Percentiles rank a stretch among this genome's conserved stretches.
Conservation (phyloP, 2,797 vertebrate genomes). For the Margarornis squamiger region DNA sequence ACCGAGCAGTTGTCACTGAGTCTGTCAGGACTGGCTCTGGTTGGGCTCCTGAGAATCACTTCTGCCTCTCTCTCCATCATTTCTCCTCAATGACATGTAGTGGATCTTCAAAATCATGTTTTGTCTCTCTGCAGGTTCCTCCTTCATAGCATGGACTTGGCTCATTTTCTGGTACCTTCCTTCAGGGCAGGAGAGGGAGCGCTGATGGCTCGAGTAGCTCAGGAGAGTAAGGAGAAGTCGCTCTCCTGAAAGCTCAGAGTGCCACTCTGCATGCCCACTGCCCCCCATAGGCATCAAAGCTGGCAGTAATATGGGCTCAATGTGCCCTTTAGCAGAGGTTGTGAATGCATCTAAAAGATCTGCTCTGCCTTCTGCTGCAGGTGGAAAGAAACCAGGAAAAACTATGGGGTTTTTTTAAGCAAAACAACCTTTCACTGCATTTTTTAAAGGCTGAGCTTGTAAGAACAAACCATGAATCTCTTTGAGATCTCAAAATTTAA, state of each 20-base stretch:
- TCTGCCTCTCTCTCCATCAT: not conserved
- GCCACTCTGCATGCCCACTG: not conserved
- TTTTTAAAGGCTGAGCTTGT: not conserved
- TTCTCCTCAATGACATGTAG: not conserved
- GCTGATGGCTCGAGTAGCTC: not conserved
- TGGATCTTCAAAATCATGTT: not conserved
- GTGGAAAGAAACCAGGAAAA: not conserved
- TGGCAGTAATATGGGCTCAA: rapidly evolving
- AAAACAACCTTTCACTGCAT: not conserved
- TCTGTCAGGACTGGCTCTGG: not conserved
- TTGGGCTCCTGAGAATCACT: not conserved
- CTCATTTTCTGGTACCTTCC: not conserved
- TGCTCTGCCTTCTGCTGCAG: not conserved
- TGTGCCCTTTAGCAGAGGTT: not conserved
- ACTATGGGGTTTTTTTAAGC: rapidly evolving
- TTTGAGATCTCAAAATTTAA: not conserved
- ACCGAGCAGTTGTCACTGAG: not conserved
- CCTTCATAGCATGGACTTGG: not conserved
- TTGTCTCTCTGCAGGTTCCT: not conserved
- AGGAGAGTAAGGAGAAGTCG: not conserved
- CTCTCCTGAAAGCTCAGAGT: not conserved
- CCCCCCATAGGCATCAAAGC: not conserved
- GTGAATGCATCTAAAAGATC: not conserved
- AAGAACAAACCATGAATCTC: not conserved
- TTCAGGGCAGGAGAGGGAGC: not conserved